These are phyloP conservation scores for Myzus persicae DNA, from an alignment of 1,140 invertebrate species.

Conservation along the genomic window DNA sequence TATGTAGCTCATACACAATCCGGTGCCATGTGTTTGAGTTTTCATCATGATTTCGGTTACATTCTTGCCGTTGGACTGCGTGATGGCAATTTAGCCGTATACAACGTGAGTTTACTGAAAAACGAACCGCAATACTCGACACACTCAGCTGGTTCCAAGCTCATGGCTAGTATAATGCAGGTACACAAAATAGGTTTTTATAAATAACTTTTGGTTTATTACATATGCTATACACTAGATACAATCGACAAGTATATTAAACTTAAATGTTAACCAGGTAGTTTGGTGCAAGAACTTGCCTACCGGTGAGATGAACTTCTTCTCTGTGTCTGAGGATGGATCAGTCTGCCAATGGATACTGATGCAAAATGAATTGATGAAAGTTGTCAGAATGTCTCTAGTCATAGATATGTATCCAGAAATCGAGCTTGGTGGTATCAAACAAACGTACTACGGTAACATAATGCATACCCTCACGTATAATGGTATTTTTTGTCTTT, in stretches of 20 bases:
- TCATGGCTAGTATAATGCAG: constrained; percentile 78
- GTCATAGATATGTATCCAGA: constrained; percentile 40
- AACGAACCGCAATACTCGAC: constrained; percentile 76
- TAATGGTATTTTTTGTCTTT: neutral
- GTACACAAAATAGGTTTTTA: constrained; percentile 65
- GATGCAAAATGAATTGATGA: constrained; percentile 79
- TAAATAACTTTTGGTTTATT: neutral
- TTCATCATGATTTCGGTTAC: constrained; percentile 82
- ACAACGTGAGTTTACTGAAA: constrained; percentile 76
- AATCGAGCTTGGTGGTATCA: neutral
- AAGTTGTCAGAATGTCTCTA: constrained; percentile 71
- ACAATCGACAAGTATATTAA: neutral
- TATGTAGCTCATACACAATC: constrained; percentile 80
- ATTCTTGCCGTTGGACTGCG: constrained; percentile 85
- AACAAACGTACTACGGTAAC: constrained; percentile 18
- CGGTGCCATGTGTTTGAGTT: constrained; percentile 86
- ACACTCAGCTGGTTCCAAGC: constrained; percentile 77
- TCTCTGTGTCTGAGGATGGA: constrained; percentile 85
- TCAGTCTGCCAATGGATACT: constrained; percentile 87
- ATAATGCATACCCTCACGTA: neutral
- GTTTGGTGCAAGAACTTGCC: constrained; percentile 74
- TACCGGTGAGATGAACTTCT: constrained; percentile 87
- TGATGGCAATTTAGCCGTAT: constrained; percentile 88
- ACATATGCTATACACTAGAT: neutral
- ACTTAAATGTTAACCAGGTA: constrained; percentile 64